Evolutionary conservation across 1,140 invertebrate species (phyloP), one percentile per base, ranked within the genome.

Genomic region (Drosophila cardini): DNA sequence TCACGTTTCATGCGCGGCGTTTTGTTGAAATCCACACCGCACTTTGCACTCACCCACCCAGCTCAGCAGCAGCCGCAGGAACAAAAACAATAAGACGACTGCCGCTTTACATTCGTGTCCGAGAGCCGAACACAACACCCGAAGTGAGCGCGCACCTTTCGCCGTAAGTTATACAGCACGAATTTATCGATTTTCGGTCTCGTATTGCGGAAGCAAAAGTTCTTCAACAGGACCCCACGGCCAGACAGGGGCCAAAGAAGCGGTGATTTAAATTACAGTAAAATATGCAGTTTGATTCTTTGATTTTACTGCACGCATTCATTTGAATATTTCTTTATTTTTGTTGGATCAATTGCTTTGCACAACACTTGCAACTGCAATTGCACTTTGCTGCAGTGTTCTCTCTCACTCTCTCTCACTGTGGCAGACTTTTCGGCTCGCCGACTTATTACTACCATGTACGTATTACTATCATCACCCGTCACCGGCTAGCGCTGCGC

Each of bases 101-200:
- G 48, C 52, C 36, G 32, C 40, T 72, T 64, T 72, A 32, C 34
- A 30, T 60, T 73, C 11, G 48, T 55, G 32, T 13, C 55, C 64
- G 56, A 53, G 56, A 71, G 43, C 69, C 61, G 42, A 48, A 42
- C 26, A 42, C 53, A 62, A 68, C 38, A 71, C 32, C 43, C 70
- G 61, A 81, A 60, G n/a, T 60, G 78, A 80, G 58, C 70, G 83
- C 79, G 84, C 84, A 89, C 84, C 84, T 89, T 89, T 87, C 71
- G 84, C 84, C 84, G 76, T 87, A 87, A 87, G 65, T 89, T 89
- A 89, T 89, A 89, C 84, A 89, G 84, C 84, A 89, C 85, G 84
- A 78, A 90, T 78, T 90, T 89, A 89, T 89, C 67, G 84, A 89
- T 89, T 89, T 89, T 87, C 42, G 60, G 60, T 71, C 58, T 75